Percentiles rank a stretch among this genome's conserved stretches.
These are phyloP conservation scores for Phylloscopus collybita DNA, from an alignment of 2,797 vertebrate genomes.

Conservation along the genomic window DNA sequence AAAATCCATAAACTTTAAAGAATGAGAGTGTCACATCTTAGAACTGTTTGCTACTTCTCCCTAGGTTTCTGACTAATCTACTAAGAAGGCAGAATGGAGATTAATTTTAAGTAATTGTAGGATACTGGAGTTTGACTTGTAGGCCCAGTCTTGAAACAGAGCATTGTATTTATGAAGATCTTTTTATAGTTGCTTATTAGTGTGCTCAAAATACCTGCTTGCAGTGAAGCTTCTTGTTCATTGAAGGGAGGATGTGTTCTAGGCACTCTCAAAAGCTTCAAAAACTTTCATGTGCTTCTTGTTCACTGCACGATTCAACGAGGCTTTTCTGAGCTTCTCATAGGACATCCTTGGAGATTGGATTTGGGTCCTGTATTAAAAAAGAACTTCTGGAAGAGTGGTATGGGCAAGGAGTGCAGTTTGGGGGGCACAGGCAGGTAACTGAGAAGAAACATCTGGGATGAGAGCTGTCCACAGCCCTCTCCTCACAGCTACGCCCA, in stretches of 20 bases:
- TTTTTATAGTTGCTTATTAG: conserved; percentile 40
- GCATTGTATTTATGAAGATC: not conserved
- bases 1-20: not conserved
- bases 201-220: conserved; percentile 12
- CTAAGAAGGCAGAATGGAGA: not conserved
- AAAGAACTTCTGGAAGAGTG: not conserved
- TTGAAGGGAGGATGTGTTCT: not conserved
- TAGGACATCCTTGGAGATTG: not conserved
- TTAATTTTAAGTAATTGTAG: conserved; percentile 16
- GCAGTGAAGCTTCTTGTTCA: not conserved
- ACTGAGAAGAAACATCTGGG: fast-evolving
- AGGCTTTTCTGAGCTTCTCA: not conserved
- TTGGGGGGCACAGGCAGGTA: not conserved
- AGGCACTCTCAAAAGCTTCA: not conserved
- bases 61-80: not conserved
- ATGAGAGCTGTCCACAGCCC: not conserved
- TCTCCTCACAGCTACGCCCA: not conserved
- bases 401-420: not conserved
- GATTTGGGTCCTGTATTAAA: not conserved
- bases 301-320: not conserved
- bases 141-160: not conserved
- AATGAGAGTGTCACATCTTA: not conserved
- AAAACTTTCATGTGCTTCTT: not conserved
- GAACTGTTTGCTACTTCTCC: not conserved
- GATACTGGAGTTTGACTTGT: not conserved